These are phyloP conservation scores for Selene dorsalis DNA, from an alignment of 2,797 vertebrate genomes.

Conservation along the genomic window DNA sequence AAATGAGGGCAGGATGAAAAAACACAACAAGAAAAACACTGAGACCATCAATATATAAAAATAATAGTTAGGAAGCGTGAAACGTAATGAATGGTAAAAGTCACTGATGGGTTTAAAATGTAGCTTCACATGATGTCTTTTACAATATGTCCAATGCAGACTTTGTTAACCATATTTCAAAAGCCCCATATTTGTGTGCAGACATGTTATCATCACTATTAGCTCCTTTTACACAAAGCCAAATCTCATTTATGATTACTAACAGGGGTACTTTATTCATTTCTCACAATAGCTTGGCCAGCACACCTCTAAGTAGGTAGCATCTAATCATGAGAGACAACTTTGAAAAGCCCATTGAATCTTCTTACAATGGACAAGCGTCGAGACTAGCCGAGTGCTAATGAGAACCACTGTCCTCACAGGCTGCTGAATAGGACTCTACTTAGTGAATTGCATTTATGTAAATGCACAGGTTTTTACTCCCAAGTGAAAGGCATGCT, in stretches of 20 bases:
- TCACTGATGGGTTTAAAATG: slow-evolving; percentile 38
- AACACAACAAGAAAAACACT: slow-evolving; percentile 14
- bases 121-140: slow-evolving; percentile 27
- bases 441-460: slow-evolving; percentile 84
- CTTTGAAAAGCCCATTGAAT: slow-evolving; percentile 85
- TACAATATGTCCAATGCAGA: slow-evolving; percentile 14
- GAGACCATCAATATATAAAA: slow-evolving; percentile 21
- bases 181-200: slow-evolving; percentile 63
- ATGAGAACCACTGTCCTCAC: slow-evolving; percentile 84
- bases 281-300: slow-evolving; percentile 75
- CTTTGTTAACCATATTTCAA: slow-evolving; percentile 44
- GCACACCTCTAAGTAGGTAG: slow-evolving; percentile 79
- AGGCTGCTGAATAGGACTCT: slow-evolving; percentile 79
- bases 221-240: slow-evolving; percentile 71
- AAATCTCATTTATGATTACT: slow-evolving; percentile 79
- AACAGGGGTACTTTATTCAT: slow-evolving; percentile 78
- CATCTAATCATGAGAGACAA: slow-evolving; percentile 83
- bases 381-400: slow-evolving; percentile 81
- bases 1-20: slow-evolving; percentile 20
- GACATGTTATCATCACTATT: slow-evolving; percentile 72
- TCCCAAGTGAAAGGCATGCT: slow-evolving; percentile 81
- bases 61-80: slow-evolving; percentile 5
- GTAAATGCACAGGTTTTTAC: slow-evolving; percentile 84
- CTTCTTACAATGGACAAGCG: slow-evolving; percentile 77
- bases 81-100: slow-evolving; percentile 18